A percentile compares a stretch with the other conserved stretches of the same genome.
Conservation (phyloP, 2,888 invertebrate genomes). For the Lysandra coridon region DNA sequence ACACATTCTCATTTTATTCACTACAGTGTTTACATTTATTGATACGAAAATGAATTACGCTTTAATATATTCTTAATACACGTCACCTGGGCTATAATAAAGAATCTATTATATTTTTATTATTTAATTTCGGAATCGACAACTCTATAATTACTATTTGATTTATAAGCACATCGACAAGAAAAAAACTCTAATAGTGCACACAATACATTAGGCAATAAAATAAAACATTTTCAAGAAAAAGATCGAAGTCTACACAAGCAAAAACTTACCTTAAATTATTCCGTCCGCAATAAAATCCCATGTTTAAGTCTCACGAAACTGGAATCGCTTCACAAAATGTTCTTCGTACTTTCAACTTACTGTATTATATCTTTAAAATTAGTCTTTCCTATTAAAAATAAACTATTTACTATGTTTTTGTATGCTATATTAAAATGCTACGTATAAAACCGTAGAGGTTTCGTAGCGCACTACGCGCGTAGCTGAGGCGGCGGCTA, state of each 20-base stretch:
- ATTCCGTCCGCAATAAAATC: constrained; percentile 26
- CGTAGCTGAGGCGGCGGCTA: constrained; percentile 55
- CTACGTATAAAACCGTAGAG: constrained; percentile 32
- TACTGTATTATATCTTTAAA: not conserved
- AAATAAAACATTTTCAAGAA: not conserved
- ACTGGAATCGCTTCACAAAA: constrained; percentile 11
- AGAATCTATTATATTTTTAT: too few relatives aligned
- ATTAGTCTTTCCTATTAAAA: not conserved
- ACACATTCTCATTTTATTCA: too few relatives aligned
- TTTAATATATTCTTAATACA: too few relatives aligned
- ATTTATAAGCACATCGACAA: not conserved
- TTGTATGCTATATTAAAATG: not conserved
- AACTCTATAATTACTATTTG: too few relatives aligned
- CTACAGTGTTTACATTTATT: too few relatives aligned
- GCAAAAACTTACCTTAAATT: constrained; percentile 17
- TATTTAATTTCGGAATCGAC: too few relatives aligned
- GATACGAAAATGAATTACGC: too few relatives aligned
- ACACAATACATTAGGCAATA: not conserved
- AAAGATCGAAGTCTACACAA: not conserved
- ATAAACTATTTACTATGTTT: not conserved
- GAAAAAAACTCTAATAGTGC: not conserved
- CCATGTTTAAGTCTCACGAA: constrained; percentile 27
- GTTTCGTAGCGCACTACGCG: constrained; percentile 39
- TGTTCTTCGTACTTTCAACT: not conserved
- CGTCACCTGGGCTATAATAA: too few relatives aligned